A percentile compares a stretch with the other conserved stretches of the same genome.
Conservation (phyloP, 1,140 invertebrate genomes). For the Mylabris phalerata region DNA sequence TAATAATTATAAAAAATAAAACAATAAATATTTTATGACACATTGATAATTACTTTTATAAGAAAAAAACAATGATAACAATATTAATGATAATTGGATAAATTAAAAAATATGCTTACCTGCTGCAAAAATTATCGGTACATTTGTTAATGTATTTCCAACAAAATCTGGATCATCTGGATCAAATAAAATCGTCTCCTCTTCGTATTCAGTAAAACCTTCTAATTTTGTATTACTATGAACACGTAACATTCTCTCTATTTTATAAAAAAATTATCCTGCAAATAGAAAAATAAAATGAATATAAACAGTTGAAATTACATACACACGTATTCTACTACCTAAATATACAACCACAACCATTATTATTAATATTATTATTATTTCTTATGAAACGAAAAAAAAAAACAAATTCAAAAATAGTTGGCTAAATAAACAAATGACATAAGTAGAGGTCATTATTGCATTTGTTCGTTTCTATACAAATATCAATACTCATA, state of each 20-base stretch:
- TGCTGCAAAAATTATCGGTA: slow-evolving; percentile 11
- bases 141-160: not conserved
- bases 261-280: not conserved
- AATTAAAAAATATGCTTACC: no score
- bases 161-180: slow-evolving; percentile 37
- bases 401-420: not conserved
- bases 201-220: slow-evolving; percentile 37
- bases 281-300: not conserved
- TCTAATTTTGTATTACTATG: slow-evolving; percentile 31
- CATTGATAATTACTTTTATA: no score
- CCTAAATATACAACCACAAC: no score
- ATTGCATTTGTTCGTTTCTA: slow-evolving; percentile 1
- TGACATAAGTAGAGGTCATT: not conserved
- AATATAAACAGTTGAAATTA: not conserved
- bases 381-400: not conserved
- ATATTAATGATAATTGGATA: no score
- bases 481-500: not conserved
- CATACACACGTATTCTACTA: no score
- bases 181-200: slow-evolving; percentile 35
- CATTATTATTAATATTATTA: no score
- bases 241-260: slow-evolving; percentile 34
- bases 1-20: no score
- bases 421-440: no score
- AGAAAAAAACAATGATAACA: no score
- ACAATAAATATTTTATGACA: no score